A percentile compares a stretch with the other conserved stretches of the same genome.
Conservation (phyloP, 2,888 invertebrate species). For the Allacma fusca region DNA sequence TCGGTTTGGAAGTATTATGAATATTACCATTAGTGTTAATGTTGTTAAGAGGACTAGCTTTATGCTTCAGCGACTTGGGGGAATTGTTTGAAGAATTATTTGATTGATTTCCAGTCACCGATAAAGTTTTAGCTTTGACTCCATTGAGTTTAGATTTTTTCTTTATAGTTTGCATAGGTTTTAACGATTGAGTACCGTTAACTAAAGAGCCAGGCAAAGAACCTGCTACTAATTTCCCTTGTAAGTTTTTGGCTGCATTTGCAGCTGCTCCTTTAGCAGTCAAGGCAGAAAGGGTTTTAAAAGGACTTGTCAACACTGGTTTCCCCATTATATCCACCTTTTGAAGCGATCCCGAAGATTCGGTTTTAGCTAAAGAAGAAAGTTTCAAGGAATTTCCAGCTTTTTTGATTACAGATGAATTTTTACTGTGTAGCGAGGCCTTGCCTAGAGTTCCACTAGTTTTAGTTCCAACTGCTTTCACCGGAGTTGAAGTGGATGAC, state of each 20-base stretch:
- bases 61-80: background rate
- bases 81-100: background rate
- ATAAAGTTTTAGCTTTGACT: conserved; percentile 39
- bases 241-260: conserved; percentile 21
- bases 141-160: conserved; percentile 45
- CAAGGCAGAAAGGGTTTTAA: conserved; percentile 30
- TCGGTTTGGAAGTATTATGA: background rate
- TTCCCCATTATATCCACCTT: conserved; percentile 18
- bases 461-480: conserved; percentile 11
- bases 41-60: conserved; percentile 39
- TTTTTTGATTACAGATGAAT: background rate
- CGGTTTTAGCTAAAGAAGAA: conserved; percentile 11
- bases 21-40: conserved; percentile 6
- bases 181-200: conserved; percentile 27
- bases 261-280: conserved; percentile 30
- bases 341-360: conserved; percentile 13
- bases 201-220: background rate
- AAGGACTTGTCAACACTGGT: conserved; percentile 35
- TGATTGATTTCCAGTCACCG: conserved; percentile 33
- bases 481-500: background rate
- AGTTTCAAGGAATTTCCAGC: conserved; percentile 17
- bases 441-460: background rate
- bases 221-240: conserved; percentile 12
- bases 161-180: conserved; percentile 13
- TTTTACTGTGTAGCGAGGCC: background rate